These are phyloP conservation scores for Campylorhamphus procurvoides DNA, from an alignment of 2,113 vertebrate species.

Conservation along the genomic window DNA sequence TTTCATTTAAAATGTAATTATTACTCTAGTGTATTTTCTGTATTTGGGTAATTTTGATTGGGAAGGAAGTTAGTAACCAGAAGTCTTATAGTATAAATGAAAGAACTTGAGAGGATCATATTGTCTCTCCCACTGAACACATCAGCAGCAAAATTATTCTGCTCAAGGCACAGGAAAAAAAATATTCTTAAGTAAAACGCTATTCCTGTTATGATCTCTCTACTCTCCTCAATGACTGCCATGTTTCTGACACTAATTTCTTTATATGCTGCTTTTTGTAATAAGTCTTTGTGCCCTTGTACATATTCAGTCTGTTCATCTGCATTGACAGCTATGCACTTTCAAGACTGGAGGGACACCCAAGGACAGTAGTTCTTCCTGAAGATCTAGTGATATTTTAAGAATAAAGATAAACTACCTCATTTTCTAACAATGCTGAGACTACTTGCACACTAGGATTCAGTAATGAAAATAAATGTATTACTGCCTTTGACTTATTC, in stretches of 20 bases:
- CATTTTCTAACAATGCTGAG: background rate
- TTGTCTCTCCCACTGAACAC: constrained; percentile 47
- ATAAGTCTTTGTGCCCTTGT: constrained; percentile 48
- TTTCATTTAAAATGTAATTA: constrained; percentile 18
- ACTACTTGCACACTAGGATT: background rate
- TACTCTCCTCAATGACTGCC: constrained; percentile 60
- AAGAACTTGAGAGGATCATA: constrained; percentile 37
- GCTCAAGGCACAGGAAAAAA: constrained; percentile 63
- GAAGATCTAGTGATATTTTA: background rate
- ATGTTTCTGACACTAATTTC: constrained; percentile 68
- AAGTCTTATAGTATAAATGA: constrained; percentile 37
- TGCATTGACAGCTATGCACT: background rate
- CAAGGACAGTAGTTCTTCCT: constrained; percentile 6
- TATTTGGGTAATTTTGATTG: constrained; percentile 12
- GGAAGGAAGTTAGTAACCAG: constrained; percentile 8
- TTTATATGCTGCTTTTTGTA: constrained; percentile 35
- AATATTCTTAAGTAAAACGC: constrained; percentile 60
- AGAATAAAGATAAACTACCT: background rate
- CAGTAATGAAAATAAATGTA: background rate
- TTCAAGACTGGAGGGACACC: background rate
- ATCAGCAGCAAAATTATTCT: constrained; percentile 66
- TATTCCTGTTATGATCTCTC: constrained; percentile 40
- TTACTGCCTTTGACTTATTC: background rate
- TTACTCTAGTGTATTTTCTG: background rate
- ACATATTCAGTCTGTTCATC: constrained; percentile 1